A percentile compares a stretch with the other conserved stretches of the same genome.
These are phyloP conservation scores for Pomacea canaliculata DNA, from an alignment of 2,888 invertebrate species.

Conservation along the genomic window DNA sequence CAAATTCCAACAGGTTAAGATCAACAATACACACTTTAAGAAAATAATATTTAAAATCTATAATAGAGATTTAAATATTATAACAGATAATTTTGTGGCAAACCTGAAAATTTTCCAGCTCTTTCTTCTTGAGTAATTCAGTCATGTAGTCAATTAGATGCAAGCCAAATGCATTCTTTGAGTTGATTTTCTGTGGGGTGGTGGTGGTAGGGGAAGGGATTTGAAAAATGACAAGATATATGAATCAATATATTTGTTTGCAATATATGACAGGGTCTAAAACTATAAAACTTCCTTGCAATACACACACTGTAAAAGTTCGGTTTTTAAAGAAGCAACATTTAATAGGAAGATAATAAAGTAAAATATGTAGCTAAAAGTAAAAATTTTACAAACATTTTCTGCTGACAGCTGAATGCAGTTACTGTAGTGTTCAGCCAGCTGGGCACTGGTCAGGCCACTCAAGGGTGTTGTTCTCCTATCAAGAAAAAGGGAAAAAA, in stretches of 20 bases:
- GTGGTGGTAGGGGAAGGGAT: no score
- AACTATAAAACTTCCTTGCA: no score
- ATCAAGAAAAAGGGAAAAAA: constrained; percentile 23
- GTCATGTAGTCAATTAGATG: constrained; percentile 89
- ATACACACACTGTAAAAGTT: no score
- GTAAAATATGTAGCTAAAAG: no score
- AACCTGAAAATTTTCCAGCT: constrained; percentile 76
- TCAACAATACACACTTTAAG: no score
- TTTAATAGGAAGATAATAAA: no score
- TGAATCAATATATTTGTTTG: neutral
- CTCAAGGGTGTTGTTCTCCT: constrained; percentile 70
- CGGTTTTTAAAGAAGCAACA: no score
- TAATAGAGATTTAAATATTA: no score
- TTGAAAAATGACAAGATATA: no score
- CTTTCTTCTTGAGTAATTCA: constrained; percentile 80
- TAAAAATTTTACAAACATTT: constrained; percentile 75
- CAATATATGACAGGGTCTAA: neutral
- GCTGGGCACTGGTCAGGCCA: constrained; percentile 69
- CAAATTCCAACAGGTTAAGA: no score
- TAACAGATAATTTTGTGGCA: neutral
- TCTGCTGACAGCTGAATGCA: constrained; percentile 85
- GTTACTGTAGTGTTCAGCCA: constrained; percentile 79
- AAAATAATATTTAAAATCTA: no score
- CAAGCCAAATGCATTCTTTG: constrained; percentile 89
- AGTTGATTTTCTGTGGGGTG: constrained; percentile 81